Evolutionary conservation across 2,113 vertebrate genomes (phyloP), one percentile per base, ranked within the genome.

Genomic region (Herpetotheres cachinnans): DNA sequence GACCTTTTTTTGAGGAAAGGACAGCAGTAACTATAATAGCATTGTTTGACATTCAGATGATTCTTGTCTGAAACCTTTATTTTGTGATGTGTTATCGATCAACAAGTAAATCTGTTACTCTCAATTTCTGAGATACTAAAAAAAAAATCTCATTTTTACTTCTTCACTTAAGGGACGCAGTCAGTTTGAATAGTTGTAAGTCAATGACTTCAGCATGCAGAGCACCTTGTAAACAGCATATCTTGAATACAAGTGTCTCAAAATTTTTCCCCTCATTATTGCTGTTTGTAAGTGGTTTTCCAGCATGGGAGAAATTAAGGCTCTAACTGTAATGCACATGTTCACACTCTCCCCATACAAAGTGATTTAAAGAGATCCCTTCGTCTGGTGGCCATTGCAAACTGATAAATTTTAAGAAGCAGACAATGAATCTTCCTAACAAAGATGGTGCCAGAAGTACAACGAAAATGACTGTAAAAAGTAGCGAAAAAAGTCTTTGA

Each of bases 401-500:
- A 88, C 58, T 29, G 82, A 55, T 58, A 62, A 6, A 74, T 80
- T 90, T 91, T 13, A 29, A 82, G 92, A 91, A 86, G 66, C 19
- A 66, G 84, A 47, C 84, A 93, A 13, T 93, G 69, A 82, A 88
- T 91, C 84, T 87, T 90, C 77, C 50, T 65, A 73, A 80, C 59
- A 90, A 72, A 80, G 81, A 24, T 34, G 27, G 24, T 88, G 90
- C 67, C 81, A 94, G 67, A 82, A 85, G 46, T 50, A 82, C 74
- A 87, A 93, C 94, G 77, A 89, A 90, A 81, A 93, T 44, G 29
- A 78, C 70, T 49, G 74, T 80, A 46, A 90, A 74, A 86, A 82
- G 72, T 44, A 52, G 30, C 40, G 65, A 50, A 85, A 81, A 81
- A 86, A 34, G 42, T 63, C 66, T 91, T 94, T 80, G 74, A 65